Conservation (phyloP, 1,140 invertebrate genomes). For the Linepithema humile region DNA sequence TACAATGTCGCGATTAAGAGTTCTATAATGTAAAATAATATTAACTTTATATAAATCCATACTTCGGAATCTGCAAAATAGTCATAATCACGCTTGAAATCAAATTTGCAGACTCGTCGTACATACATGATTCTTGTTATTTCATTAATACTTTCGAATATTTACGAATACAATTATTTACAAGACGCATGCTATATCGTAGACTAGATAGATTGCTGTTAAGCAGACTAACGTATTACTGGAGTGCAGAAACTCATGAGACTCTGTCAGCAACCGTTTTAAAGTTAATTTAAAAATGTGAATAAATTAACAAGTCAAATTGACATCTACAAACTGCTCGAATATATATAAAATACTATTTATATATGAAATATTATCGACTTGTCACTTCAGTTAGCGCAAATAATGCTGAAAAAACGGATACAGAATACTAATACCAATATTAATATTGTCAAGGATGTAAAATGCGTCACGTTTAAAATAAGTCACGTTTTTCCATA, state of each 20-base stretch:
- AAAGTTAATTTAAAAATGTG: no score
- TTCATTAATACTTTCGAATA: not conserved
- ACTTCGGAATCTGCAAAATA: not conserved
- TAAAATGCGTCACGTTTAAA: no score
- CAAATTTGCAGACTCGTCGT: no score
- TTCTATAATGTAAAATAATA: not conserved
- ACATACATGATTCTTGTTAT: not conserved
- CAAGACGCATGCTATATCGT: slow-evolving; percentile 27
- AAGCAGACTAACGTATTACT: not conserved
- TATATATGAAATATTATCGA: no score
- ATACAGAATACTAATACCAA: no score
- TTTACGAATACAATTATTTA: slow-evolving; percentile 36
- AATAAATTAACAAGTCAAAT: no score
- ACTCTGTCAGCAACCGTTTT: not conserved
- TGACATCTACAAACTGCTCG: no score
- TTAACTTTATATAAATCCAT: not conserved
- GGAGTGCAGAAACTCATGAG: not conserved
- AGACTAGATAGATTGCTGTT: slow-evolving; percentile 50
- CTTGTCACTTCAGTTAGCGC: no score
- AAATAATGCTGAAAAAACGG: no score
- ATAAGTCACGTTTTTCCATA: no score
- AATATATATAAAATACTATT: no score
- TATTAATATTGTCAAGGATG: no score
- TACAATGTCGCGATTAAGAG: slow-evolving; percentile 11
- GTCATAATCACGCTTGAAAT: not conserved